Base-by-base conservation (phyloP, 2,888 invertebrate genomes). In the Oegoconia quadripuncta region DNA sequence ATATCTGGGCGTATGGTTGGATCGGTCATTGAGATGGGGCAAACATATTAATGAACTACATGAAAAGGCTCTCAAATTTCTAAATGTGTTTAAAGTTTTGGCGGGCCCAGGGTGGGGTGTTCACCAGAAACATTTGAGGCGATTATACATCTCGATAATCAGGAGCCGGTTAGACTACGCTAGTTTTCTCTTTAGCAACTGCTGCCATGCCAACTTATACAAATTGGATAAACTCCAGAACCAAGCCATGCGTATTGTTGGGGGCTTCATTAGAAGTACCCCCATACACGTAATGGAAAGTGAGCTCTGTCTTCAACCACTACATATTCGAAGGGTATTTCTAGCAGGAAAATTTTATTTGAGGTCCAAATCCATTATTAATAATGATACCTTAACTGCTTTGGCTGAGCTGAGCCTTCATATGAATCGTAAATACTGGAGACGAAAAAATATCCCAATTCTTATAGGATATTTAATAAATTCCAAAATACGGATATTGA, bases 181-280 rank as follows among this genome's bases (percentile, higher is more conserved):
- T 15, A 32, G 46, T 25, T 43, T 46, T 32, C 17, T 46, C 1
- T 48, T 39, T 18, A 41, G 41, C 13, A 33, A 35, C 20, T 32
- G 37, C 8, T 13, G 17, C 8, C 32, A 43, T 28, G 22, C 15
- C 18, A 27, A 45, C 28, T 17, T 43, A 16, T 22, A 22, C 7
- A 48, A 45, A 31, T n/a, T 45, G 6, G 39, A 41, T 9, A 28
- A 26, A 28, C 7, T 45, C 2, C 48, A 48, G 20, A 48, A 48
- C 22, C 35, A 38, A 14, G 29, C 35, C 1, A 27, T 42, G 41
- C 34, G 47, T 9, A n/a, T 41, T 7, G 44, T 42, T 22, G 44
- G 44, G 1, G 42, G 47, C 9, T n/a, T n/a, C n/a, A n/a, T n/a
- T n/a, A n/a, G n/a, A n/a, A n/a, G n/a, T n/a, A n/a, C n/a, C n/a